phyloP scores from a whole-genome alignment of 92 coral and sea anemone species.

The Palythoa grandis region DNA sequence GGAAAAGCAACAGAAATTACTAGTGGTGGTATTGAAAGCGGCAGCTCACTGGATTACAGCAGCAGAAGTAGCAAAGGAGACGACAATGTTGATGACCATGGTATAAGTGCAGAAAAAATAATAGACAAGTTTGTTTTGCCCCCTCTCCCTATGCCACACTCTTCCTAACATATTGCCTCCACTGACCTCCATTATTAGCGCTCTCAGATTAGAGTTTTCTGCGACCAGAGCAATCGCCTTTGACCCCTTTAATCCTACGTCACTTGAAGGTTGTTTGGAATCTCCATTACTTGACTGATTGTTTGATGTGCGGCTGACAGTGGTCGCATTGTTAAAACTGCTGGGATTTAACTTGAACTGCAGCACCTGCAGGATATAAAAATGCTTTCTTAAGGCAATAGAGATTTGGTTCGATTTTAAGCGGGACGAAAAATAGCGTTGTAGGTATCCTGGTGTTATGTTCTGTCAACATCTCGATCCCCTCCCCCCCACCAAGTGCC shows the following conservation, averaged over 20 bases:
- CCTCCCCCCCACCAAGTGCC: no score
- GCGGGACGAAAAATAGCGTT: no score
- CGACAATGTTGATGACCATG: not conserved
- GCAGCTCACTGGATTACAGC: no score
- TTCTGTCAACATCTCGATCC: no score
- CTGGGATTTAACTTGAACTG: slow-evolving; percentile 69
- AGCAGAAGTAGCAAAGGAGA: no score
- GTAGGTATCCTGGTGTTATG: no score
- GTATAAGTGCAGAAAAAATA: not conserved
- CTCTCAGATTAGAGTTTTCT: slow-evolving; percentile 64
- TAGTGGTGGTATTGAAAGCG: no score
- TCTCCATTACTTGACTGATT: slow-evolving; percentile 61
- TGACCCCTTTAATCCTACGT: slow-evolving; percentile 58
- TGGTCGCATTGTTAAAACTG: slow-evolving; percentile 56
- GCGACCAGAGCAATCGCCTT: slow-evolving; percentile 70
- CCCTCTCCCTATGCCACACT: not conserved
- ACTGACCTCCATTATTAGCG: slow-evolving; percentile 61
- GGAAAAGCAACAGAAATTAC: no score
- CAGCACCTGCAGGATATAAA: slow-evolving; percentile 40
- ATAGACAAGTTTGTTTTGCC: not conserved
- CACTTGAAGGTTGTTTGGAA: slow-evolving; percentile 54
- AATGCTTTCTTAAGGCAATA: not conserved
- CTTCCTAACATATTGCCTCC: no score
- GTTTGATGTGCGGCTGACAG: slow-evolving; percentile 33
- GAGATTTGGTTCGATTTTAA: no score